Conservation (phyloP, 2,113 vertebrate species). For the Onychorhynchus coronatus region DNA sequence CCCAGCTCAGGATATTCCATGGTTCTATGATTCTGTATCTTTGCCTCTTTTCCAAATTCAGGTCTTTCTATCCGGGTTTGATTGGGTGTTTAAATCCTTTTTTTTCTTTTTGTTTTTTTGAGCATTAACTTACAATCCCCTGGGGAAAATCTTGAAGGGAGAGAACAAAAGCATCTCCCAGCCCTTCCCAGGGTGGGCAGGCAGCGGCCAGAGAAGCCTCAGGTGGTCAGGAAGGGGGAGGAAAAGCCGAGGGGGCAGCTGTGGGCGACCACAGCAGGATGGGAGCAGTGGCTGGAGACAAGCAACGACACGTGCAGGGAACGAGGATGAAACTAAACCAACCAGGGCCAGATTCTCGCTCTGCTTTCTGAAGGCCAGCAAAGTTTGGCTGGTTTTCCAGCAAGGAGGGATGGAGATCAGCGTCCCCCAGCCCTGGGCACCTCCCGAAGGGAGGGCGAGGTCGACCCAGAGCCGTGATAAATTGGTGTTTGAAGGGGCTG, state of each 20-base stretch:
- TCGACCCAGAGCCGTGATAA: too few relatives aligned
- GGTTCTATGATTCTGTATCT: neutral
- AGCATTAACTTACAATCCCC: neutral
- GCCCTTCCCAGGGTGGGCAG: neutral
- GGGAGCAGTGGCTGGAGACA: neutral
- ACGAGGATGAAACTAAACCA: neutral
- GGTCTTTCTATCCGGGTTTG: neutral
- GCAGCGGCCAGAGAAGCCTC: neutral
- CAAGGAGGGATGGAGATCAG: neutral
- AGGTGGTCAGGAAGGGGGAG: neutral
- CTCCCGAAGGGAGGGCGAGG: too few relatives aligned
- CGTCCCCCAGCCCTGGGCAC: neutral
- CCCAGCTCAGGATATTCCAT: neutral
- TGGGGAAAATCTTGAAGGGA: neutral
- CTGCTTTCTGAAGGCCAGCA: neutral
- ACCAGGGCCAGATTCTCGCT: neutral
- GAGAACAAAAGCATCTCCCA: neutral
- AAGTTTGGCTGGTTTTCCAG: neutral
- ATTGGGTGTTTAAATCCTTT: neutral
- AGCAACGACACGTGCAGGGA: constrained; percentile 10
- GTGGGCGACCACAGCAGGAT: neutral
- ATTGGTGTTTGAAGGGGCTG: too few relatives aligned
- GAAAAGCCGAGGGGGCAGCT: neutral
- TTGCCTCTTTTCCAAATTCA: neutral
- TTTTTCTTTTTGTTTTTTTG: neutral